phyloP scores from a whole-genome alignment of 1,140 invertebrate species.

The Tyrophagus putrescentiae region DNA sequence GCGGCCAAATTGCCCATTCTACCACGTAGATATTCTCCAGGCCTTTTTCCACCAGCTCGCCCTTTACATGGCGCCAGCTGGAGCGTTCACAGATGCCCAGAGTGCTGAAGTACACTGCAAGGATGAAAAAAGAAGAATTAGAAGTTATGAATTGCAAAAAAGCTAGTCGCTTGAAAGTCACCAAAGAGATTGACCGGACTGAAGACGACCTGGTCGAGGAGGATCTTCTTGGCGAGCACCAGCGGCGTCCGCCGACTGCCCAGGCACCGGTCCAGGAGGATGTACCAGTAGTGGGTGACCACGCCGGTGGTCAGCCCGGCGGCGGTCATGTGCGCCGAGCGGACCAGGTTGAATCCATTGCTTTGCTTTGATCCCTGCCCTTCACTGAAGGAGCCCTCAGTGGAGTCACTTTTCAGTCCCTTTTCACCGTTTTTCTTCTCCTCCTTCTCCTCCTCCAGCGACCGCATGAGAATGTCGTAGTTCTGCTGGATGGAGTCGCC shows the following conservation, averaged over 20 bases:
- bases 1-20: conserved; percentile 65
- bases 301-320: conserved; percentile 58
- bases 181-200: conserved; percentile 47
- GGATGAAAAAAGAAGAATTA: not conserved
- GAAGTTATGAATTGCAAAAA: not conserved
- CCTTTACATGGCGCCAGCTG: conserved; percentile 21
- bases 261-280: conserved; percentile 49
- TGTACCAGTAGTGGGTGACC: conserved; percentile 43
- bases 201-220: conserved; percentile 71
- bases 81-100: conserved; percentile 23
- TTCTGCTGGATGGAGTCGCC: conserved; percentile 71
- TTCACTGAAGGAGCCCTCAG: not conserved
- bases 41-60: conserved; percentile 49
- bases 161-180: not conserved
- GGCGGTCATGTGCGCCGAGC: conserved; percentile 60
- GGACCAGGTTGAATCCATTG: conserved; percentile 33
- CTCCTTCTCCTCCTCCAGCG: not conserved
- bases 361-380: not conserved
- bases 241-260: conserved; percentile 46
- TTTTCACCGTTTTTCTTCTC: too few relatives aligned
- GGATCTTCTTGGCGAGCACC: conserved; percentile 63
- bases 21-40: conserved; percentile 53
- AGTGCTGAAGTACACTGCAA: conserved; percentile 20
- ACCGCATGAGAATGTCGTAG: conserved; percentile 49
- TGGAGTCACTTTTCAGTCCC: not conserved